These are phyloP conservation scores for Taxidea taxus DNA, from an alignment of 2,113 vertebrate species.

Conservation along the genomic window DNA sequence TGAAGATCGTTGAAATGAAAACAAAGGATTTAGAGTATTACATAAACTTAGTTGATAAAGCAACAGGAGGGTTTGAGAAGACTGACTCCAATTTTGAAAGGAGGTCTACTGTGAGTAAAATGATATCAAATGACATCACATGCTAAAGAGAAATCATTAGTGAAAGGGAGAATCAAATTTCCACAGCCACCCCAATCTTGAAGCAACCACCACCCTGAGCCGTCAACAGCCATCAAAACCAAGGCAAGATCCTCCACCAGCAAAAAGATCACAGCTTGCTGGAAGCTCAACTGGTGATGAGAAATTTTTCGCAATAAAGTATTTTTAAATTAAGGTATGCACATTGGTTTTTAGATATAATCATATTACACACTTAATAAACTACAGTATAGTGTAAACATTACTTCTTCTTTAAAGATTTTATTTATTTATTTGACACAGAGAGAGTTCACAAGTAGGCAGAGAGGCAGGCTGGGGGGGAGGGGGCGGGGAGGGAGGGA, in stretches of 20 bases:
- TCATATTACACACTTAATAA: not conserved
- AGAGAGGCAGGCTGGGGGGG: too few species aligned
- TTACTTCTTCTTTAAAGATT: not conserved
- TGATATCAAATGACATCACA: not conserved
- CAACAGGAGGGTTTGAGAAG: not conserved
- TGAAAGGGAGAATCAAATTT: not conserved
- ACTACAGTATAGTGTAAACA: not conserved
- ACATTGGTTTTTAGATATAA: not conserved
- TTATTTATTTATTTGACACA: too few species aligned
- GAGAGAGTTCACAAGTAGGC: too few species aligned
- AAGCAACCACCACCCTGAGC: not conserved
- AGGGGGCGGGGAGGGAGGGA: too few species aligned
- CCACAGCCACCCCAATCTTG: not conserved
- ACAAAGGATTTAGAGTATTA: not conserved
- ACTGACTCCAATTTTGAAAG: not conserved
- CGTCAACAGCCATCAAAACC: not conserved
- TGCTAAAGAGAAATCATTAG: not conserved
- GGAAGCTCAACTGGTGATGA: not conserved
- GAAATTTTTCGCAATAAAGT: not conserved
- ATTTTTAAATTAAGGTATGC: not conserved
- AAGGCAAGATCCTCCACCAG: not conserved
- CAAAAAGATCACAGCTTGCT: not conserved
- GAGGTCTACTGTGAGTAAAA: not conserved
- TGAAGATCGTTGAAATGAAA: not conserved
- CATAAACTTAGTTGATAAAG: not conserved